Conservation (phyloP, 2,888 invertebrate species). For the Rhaphigaster nebulosa region DNA sequence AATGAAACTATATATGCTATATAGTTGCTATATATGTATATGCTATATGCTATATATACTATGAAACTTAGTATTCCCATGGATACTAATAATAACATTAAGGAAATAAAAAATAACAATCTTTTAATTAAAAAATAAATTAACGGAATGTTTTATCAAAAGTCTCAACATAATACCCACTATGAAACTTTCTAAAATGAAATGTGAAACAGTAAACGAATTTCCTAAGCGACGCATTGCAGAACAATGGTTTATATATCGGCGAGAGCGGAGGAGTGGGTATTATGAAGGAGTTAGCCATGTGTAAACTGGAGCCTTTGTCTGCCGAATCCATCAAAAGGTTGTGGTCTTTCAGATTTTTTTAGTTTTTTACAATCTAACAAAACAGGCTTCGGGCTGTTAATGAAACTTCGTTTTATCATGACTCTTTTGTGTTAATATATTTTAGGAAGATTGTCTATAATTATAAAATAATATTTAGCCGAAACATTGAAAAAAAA, state of each 20-base stretch:
- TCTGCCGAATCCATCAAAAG: conserved; percentile 1
- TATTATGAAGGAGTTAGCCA: conserved; percentile 30
- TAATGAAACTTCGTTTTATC: conserved; percentile 22
- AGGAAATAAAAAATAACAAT: not conserved
- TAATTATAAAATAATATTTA: not conserved
- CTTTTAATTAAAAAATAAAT: not conserved
- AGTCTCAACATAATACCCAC: not conserved
- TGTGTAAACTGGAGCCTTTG: conserved; percentile 7
- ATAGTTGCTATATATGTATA: too few species aligned
- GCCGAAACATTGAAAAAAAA: not conserved
- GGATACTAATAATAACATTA: not conserved
- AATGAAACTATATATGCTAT: too few species aligned
- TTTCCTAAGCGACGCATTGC: conserved; percentile 1
- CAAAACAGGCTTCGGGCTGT: not conserved
- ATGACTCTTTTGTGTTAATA: not conserved
- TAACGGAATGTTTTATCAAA: not conserved
- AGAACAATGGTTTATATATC: conserved; percentile 35
- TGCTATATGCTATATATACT: too few species aligned
- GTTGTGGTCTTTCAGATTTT: conserved; percentile 8
- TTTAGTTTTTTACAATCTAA: conserved; percentile 9
- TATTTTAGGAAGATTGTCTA: not conserved
- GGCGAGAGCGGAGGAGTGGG: not conserved
- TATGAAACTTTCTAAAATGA: not conserved
- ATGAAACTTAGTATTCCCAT: not conserved
- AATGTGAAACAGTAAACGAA: not conserved